Base-by-base conservation (phyloP, 2,113 vertebrate species). In the Gymnarchus niloticus region DNA sequence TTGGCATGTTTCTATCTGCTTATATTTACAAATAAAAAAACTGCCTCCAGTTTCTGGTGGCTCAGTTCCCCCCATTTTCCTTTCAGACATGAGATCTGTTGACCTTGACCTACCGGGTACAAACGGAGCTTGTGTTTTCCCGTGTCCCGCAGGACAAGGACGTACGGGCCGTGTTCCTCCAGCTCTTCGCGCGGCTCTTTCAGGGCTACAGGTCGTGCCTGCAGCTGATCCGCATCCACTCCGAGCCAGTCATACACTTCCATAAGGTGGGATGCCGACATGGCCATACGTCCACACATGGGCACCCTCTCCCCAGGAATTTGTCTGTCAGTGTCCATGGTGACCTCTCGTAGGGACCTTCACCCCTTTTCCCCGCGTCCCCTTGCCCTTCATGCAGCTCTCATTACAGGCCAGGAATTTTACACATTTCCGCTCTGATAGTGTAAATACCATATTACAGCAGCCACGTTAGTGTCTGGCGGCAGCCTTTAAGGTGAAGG, bases 191-290 rank as follows among this genome's bases (percentile, higher is more conserved):
- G 86, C 98, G 99, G 89, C 96, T 99, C 91, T 99, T 99, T 92
- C 98, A 99, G 92, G 98, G 98, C 85, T 99, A 99, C 91, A 95
- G 98, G 57, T 99, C 98, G 0, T 99, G 98, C 89, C 94, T 99
- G 88, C 98, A 99, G 91, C 96, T 99, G 88, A 99, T 99, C 91
- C 96, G 98, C 87, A 99, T 99, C 89, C 98, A 99, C 90, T 95
- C 97, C 69, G 97, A 99, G 90, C 97, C 98, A 12, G 97, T 99
- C 87, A 99, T 99, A 92, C 97, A 98, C 93, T 99, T 99, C 94
- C 98, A 99, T 91, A 99, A 99, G 97, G 98, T 99, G 94, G 90
- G 89, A 54, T 83, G 25, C 46, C 56, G 7, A n/a, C 6, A 21
- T 46, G 8, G 14, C n/a, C 80, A 37, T 61, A 56, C 25, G 37